A percentile compares a stretch with the other conserved stretches of the same genome.
Conservation (phyloP, 2,113 vertebrate species). For the Epinephelus lanceolatus region DNA sequence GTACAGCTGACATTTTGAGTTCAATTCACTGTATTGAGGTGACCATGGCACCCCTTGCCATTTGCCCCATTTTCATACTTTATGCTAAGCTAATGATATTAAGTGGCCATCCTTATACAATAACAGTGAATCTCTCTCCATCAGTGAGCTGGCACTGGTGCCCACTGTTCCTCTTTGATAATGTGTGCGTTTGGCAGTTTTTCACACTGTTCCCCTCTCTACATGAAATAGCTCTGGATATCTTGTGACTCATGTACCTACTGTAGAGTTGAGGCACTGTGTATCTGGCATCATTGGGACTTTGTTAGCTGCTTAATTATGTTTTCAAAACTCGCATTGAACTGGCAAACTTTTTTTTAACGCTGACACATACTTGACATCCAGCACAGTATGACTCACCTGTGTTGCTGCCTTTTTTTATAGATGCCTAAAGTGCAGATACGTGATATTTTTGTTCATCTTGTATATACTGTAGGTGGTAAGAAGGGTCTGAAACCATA, state of each 20-base stretch:
- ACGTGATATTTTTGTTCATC: background rate
- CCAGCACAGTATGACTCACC: conserved; percentile 17
- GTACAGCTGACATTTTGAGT: too few relatives aligned
- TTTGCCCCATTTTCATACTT: background rate
- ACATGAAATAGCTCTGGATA: background rate
- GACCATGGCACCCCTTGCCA: too few relatives aligned
- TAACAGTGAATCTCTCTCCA: background rate
- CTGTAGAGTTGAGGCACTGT: background rate
- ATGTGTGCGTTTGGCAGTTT: conserved; percentile 1
- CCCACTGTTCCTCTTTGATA: background rate
- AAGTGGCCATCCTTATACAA: background rate
- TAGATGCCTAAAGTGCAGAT: background rate
- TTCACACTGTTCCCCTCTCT: background rate
- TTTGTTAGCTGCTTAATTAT: conserved; percentile 7
- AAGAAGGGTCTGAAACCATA: background rate
- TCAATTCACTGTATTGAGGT: too few relatives aligned
- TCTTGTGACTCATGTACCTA: conserved; percentile 16
- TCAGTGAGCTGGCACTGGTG: background rate
- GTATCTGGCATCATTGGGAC: background rate
- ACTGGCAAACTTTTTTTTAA: background rate
- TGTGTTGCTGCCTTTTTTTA: background rate
- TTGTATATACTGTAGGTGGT: background rate
- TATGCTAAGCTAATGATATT: background rate
- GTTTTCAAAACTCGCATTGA: conserved; percentile 2
- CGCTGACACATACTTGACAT: conserved; percentile 12